A percentile compares a stretch with the other conserved stretches of the same genome.
Conservation (phyloP, 2,888 invertebrate genomes). For the Aricia artaxerxes region DNA sequence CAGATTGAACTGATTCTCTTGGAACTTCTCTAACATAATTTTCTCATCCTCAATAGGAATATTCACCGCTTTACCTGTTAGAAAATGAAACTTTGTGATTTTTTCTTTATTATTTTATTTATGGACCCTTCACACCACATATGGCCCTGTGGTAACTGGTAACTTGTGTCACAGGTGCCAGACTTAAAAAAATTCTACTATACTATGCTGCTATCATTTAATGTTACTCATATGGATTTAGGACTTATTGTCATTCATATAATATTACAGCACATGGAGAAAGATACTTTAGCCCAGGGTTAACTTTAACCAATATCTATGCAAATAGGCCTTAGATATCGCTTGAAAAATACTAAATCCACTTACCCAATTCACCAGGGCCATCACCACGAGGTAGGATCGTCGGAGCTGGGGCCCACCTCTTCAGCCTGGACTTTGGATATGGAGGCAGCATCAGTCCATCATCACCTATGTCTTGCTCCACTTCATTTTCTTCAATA, state of each 20-base stretch:
- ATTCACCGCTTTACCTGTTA: slow-evolving; percentile 87
- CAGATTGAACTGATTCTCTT: slow-evolving; percentile 99
- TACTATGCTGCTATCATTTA: too few species aligned
- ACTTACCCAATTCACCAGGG: slow-evolving; percentile 94
- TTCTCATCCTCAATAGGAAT: slow-evolving; percentile 93
- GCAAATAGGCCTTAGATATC: neutral
- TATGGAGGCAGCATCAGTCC: slow-evolving; percentile 62
- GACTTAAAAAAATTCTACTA: too few species aligned
- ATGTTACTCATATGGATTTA: too few species aligned
- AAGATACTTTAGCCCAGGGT: too few species aligned
- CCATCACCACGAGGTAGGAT: slow-evolving; percentile 84
- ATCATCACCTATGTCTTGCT: slow-evolving; percentile 60
- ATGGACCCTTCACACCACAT: too few species aligned
- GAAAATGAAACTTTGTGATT: neutral
- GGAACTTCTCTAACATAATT: slow-evolving; percentile 96
- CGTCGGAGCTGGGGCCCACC: slow-evolving; percentile 87
- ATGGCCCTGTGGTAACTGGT: too few species aligned
- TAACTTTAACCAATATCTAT: too few species aligned
- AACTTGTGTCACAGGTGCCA: too few species aligned
- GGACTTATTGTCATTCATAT: too few species aligned
- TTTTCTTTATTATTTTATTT: neutral
- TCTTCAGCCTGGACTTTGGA: slow-evolving; percentile 73
- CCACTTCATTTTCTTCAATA: slow-evolving; percentile 62
- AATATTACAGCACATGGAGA: too few species aligned
- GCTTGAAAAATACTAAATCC: neutral